A percentile compares a stretch with the other conserved stretches of the same genome.
phyloP scores from a whole-genome alignment of 2,797 vertebrate genomes.

The Poeciliopsis presidionis region DNA sequence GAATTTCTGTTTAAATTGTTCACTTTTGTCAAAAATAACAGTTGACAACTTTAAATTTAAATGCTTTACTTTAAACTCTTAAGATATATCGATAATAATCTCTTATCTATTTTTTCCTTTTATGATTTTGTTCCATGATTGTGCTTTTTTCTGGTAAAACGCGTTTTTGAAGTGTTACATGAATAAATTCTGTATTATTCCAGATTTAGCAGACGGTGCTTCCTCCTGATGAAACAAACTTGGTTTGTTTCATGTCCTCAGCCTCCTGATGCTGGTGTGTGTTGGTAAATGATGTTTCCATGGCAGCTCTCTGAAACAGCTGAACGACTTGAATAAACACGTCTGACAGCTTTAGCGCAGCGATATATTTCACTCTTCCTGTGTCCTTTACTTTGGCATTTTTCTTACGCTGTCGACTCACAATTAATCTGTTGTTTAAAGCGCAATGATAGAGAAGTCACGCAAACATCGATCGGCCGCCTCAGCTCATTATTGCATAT shows the following conservation, averaged over 20 bases:
- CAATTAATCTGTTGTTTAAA: constrained; percentile 79
- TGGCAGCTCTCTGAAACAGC: constrained; percentile 65
- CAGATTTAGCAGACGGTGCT: background rate
- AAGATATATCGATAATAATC: background rate
- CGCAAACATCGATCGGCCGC: constrained; percentile 72
- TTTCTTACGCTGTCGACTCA: constrained; percentile 71
- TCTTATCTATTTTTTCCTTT: no score
- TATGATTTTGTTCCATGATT: no score
- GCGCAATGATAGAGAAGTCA: constrained; percentile 72
- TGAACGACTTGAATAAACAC: constrained; percentile 66
- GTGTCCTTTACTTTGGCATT: constrained; percentile 78
- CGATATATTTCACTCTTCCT: constrained; percentile 67
- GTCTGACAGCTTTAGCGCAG: constrained; percentile 68
- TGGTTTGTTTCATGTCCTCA: background rate
- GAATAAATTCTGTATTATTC: background rate
- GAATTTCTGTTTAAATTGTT: background rate
- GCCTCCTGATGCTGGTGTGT: background rate
- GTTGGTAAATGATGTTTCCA: constrained; percentile 41
- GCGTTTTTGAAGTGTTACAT: no score
- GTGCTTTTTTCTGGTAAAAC: no score
- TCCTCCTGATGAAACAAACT: background rate
- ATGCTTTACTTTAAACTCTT: background rate
- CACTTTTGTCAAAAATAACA: background rate
- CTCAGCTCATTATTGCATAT: constrained; percentile 81
- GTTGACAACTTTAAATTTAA: background rate